Evolutionary conservation across 1,140 invertebrate genomes (phyloP), one percentile per base, ranked within the genome.

Genomic region (Euwallacea fornicatus): DNA sequence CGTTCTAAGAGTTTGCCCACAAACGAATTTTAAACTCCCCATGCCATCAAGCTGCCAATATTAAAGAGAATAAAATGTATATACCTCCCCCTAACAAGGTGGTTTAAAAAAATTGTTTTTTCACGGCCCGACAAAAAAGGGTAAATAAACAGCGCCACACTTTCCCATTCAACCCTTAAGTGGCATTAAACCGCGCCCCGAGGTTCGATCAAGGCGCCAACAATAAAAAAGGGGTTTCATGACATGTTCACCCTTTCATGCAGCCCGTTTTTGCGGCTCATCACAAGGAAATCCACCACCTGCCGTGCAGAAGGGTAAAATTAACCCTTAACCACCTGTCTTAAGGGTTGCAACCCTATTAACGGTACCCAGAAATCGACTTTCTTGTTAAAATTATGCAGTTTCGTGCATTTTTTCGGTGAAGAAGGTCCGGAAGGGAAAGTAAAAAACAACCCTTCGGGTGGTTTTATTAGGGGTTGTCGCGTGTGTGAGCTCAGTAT

Each of bases 291-390:
- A 75, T 71, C 10, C 50, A 42, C 42, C 74, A 75, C 74, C 72
- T 73, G 72, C 61, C 65, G 42, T 56, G 44, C 53, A 55, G 68
- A 75, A 75, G 72, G 74, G 69, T 75, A 47, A 56, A 74, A 74
- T 72, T 72, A 76, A 76, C 74, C 74, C 74, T 76, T 74, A 75
- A 73, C 66, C 74, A 74, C 72, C 74, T 74, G 74, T 74, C 70
- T 73, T 74, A 61, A 66, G 66, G 66, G 66, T 61, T 69, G 66
- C 61, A 66, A 67, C 58, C 58, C 46, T 72, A 63, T 63, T 69
- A 69, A 69, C 67, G 67, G 67, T 69, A 69, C 60, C 41, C 41
- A 44, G 42, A 62, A 54, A 69, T 62, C 63, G 53, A 68, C 55
- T 68, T 68, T 68, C 66, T 68, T 68, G 50, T 60, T 68, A 61